phyloP scores from a whole-genome alignment of 2,888 invertebrate genomes.

The Sthenelais limicola region DNA sequence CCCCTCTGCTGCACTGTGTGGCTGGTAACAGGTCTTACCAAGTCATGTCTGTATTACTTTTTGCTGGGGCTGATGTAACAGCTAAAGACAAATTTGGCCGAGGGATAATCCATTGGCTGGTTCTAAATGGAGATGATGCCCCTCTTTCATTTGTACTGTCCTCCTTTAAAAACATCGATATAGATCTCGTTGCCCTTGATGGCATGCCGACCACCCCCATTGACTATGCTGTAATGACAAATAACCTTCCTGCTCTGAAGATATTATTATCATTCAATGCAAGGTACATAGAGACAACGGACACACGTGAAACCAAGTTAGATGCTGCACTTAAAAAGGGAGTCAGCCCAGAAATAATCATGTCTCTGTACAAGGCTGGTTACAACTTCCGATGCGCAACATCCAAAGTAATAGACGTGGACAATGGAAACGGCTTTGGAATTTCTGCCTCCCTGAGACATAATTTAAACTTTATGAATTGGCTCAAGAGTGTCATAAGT shows the following conservation, averaged over 20 bases:
- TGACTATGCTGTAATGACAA: conserved; percentile 13
- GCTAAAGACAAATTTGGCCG: conserved; percentile 3
- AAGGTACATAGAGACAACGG: no score
- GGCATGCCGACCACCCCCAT: conserved; percentile 5
- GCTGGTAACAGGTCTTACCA: conserved; percentile 15
- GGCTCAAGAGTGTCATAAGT: not conserved
- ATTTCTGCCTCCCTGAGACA: conserved; percentile 5
- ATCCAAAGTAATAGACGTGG: not conserved
- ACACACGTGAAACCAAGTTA: not conserved
- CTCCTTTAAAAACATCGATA: not conserved
- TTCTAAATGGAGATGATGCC: conserved; percentile 14
- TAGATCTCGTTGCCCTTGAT: not conserved
- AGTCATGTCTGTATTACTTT: not conserved
- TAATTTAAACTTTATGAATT: not conserved
- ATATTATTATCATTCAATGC: conserved; percentile 4
- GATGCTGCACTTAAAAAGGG: conserved; percentile 8
- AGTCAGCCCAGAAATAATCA: not conserved
- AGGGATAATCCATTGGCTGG: conserved; percentile 1
- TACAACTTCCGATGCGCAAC: not conserved
- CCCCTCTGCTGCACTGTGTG: conserved; percentile 20
- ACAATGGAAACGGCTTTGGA: not conserved
- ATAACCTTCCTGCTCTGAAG: conserved; percentile 5
- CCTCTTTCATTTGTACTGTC: conserved; percentile 5
- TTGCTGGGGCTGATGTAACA: not conserved
- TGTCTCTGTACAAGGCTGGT: conserved; percentile 8